phyloP scores from a whole-genome alignment of 2,888 invertebrate genomes.

The Stenoptilia bipunctidactyla region DNA sequence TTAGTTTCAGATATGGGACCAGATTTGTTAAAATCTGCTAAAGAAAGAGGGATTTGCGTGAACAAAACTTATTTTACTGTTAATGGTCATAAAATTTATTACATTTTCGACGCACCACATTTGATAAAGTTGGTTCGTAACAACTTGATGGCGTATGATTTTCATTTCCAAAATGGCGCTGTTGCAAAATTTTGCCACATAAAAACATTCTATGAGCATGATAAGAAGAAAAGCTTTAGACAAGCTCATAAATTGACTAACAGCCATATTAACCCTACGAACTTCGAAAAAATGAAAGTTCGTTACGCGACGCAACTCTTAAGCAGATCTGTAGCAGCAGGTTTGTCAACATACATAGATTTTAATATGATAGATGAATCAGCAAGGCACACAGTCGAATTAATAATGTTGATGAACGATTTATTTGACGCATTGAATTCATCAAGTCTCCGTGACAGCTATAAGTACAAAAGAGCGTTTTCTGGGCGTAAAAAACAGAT shows the following conservation, averaged over 20 bases:
- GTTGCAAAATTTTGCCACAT: conserved; percentile 16
- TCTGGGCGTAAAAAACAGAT: conserved; percentile 8
- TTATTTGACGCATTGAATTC: conserved; percentile 14
- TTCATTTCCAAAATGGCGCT: conserved; percentile 16
- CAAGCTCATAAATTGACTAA: conserved; percentile 22
- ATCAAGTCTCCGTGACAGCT: conserved; percentile 5
- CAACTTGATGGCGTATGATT: conserved; percentile 19
- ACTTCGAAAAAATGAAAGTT: conserved; percentile 13
- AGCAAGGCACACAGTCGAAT: too few relatives aligned
- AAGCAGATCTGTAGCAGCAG: too few relatives aligned
- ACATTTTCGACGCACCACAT: conserved; percentile 24
- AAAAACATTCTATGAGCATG: conserved; percentile 16
- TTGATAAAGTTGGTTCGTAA: conserved; percentile 22
- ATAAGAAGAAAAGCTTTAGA: conserved; percentile 16
- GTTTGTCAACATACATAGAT: too few relatives aligned
- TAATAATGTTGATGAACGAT: background rate
- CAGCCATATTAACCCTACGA: conserved; percentile 20
- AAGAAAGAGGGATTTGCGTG: conserved; percentile 14
- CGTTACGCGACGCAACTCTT: background rate
- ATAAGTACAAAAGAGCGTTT: conserved; percentile 12
- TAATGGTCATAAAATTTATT: conserved; percentile 20
- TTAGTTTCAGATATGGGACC: conserved; percentile 10
- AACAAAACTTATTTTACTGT: conserved; percentile 21
- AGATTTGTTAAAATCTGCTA: conserved; percentile 8
- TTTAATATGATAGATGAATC: too few relatives aligned